Evolutionary conservation across 2,797 vertebrate species (phyloP), one percentile per base, ranked within the genome.

Genomic region (Syngnathus rostellatus): DNA sequence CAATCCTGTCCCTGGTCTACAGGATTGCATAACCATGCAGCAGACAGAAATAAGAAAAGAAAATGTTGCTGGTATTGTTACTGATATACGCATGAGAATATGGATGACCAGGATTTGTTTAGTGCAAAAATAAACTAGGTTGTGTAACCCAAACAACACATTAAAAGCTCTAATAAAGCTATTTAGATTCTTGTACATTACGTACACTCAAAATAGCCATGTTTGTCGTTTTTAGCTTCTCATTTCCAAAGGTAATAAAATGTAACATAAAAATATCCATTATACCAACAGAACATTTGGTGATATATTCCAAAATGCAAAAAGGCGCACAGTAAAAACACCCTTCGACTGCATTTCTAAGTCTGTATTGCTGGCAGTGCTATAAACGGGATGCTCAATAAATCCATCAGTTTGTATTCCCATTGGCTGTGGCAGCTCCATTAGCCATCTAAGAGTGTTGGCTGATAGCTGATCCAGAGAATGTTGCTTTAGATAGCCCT

Each of bases 361-460:
- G 61, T 65, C 72, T 68, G 76, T 71, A 62, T 71, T 77, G 76
- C 66, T 81, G 73, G 77, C 72, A 64, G 68, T 2, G 62, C 65
- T 73, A 70, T 61, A 45, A 71, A 71, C 72, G 65, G 63, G 78
- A 76, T 66, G 74, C 68, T 84, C 81, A 78, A 83, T 83, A 85
- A 82, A 85, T 85, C 82, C 64, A 83, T 80, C 19, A 66, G 75
- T 78, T 82, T 76, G 79, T 80, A 75, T 83, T 85, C 69, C 80
- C 78, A 76, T 76, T 68, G 75, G 72, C 63, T 76, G 68, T 73
- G 70, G 70, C 67, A 4, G 77, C 79, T 87, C 82, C 82, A 84
- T 86, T 81, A 81, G 80, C 78, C 77, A 51, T 78, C 83, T 74
- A 83, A 81, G 80, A 83, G 79, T 77, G 79, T 83, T 79, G 81